Evolutionary conservation across 1,140 invertebrate genomes (phyloP).

Genomic region (Oppia nitens): DNA sequence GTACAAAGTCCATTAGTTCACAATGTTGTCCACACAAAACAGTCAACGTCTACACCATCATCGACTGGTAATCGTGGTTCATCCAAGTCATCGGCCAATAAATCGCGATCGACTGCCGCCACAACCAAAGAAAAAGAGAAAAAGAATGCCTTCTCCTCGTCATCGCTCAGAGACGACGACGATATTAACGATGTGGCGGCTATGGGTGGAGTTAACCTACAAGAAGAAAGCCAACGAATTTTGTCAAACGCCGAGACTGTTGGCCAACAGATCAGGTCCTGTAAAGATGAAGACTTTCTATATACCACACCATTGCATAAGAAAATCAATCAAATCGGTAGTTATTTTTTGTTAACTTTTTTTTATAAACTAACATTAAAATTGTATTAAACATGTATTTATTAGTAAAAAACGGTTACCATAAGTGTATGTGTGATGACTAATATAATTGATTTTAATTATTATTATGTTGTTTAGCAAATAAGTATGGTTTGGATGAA

Average conservation of each 20-base stretch:
- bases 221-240: conserved; percentile 87
- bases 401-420: neutral
- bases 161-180: conserved; percentile 52
- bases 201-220: conserved; percentile 96
- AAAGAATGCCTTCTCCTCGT: conserved; percentile 15
- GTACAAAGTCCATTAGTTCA: too few relatives aligned
- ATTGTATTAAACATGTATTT: neutral
- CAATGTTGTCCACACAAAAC: neutral
- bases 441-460: too few relatives aligned
- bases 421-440: neutral
- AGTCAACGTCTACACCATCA: neutral
- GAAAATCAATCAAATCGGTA: conserved; percentile 56
- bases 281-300: conserved; percentile 84
- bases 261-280: conserved; percentile 84
- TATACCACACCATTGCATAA: conserved; percentile 54
- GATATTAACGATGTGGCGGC: conserved; percentile 97
- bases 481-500: conserved; percentile 67
- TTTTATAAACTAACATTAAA: neutral
- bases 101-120: conserved; percentile 13
- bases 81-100: conserved; percentile 4
- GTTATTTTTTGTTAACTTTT: conserved; percentile 15
- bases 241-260: conserved; percentile 77
- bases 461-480: conserved; percentile 33
- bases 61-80: neutral
- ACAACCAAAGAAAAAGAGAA: conserved; percentile 43